These are phyloP conservation scores for Plagodis dolabraria DNA, from an alignment of 2,888 invertebrate species.

Conservation along the genomic window DNA sequence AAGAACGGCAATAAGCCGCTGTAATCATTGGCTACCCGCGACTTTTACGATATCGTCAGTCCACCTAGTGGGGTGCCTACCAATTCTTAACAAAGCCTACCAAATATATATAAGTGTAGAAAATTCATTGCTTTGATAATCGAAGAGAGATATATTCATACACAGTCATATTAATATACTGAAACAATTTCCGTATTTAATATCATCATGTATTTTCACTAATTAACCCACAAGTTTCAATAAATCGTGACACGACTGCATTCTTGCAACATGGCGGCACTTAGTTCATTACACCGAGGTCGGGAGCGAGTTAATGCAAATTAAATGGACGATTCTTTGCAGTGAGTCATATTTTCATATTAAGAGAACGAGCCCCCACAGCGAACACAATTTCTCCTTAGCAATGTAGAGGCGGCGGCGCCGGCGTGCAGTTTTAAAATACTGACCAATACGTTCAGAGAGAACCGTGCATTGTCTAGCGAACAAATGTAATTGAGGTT, in stretches of 20 bases:
- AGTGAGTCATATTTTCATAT: slow-evolving; percentile 76
- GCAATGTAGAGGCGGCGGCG: slow-evolving; percentile 43
- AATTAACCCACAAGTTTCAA: slow-evolving; percentile 4
- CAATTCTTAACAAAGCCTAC: too few species aligned
- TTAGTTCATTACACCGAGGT: slow-evolving; percentile 47
- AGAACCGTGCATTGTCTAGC: not conserved
- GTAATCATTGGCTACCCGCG: too few species aligned
- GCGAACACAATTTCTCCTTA: slow-evolving; percentile 71
- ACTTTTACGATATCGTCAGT: too few species aligned
- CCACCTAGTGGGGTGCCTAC: too few species aligned
- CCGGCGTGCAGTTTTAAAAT: slow-evolving; percentile 31
- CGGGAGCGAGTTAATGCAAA: slow-evolving; percentile 62
- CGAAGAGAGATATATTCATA: too few species aligned
- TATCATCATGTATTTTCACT: not conserved
- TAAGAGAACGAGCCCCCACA: slow-evolving; percentile 65
- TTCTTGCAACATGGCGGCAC: slow-evolving; percentile 41
- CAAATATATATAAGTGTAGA: too few species aligned
- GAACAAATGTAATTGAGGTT: too few species aligned
- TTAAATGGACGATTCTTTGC: slow-evolving; percentile 69
- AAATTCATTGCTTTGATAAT: too few species aligned
- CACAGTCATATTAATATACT: too few species aligned
- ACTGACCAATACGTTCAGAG: slow-evolving; percentile 5
- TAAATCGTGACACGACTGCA: slow-evolving; percentile 29
- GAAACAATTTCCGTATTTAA: not conserved
- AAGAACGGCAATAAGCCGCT: too few species aligned